Evolutionary conservation across 2,113 vertebrate species (phyloP).

Genomic region (Meleagris gallopavo): DNA sequence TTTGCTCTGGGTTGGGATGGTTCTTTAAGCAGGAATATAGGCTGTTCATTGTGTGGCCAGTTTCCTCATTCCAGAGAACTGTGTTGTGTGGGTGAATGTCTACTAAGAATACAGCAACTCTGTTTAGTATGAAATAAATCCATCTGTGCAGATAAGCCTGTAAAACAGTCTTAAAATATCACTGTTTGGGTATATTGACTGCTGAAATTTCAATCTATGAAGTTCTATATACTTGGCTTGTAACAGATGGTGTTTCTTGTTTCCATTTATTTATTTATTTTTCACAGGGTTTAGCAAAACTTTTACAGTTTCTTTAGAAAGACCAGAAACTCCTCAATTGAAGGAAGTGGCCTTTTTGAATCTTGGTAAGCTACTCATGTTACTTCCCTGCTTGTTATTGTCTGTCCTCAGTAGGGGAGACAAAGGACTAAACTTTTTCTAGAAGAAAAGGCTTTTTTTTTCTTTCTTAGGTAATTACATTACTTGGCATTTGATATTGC

Average conservation of each 20-base stretch:
- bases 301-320: slow-evolving; percentile 82
- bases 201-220: neutral
- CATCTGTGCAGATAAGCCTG: neutral
- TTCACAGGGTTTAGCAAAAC: slow-evolving; percentile 88
- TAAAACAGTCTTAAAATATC: neutral
- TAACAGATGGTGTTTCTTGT: slow-evolving; percentile 21
- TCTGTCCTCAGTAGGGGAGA: neutral
- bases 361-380: slow-evolving; percentile 82
- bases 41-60: neutral
- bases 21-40: neutral
- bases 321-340: slow-evolving; percentile 36
- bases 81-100: neutral
- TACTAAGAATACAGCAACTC: neutral
- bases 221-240: neutral
- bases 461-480: neutral
- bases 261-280: neutral
- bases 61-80: neutral
- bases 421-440: neutral
- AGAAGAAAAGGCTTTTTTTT: neutral
- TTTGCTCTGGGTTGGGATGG: neutral
- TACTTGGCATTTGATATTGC: neutral
- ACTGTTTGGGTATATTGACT: neutral
- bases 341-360: slow-evolving; percentile 85
- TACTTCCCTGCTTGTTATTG: neutral
- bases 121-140: neutral